Percentiles rank a stretch among this genome's conserved stretches.
These are phyloP conservation scores for Rhinichthys osculus DNA, from an alignment of 2,797 vertebrate genomes.

Conservation along the genomic window DNA sequence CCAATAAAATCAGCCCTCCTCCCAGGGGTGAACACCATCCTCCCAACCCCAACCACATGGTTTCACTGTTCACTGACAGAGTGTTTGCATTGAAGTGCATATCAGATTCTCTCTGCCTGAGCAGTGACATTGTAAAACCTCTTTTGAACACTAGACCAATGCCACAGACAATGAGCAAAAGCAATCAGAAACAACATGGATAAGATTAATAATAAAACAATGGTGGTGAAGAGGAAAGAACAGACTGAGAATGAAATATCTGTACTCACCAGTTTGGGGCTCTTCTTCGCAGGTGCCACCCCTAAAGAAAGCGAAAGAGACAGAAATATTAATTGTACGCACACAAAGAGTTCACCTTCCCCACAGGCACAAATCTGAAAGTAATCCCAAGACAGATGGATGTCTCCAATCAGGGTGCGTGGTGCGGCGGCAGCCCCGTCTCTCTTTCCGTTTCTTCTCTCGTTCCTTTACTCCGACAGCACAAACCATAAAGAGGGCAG, in stretches of 20 bases:
- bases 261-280: slow-evolving; percentile 97
- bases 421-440: slow-evolving; percentile 61
- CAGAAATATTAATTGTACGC: slow-evolving; percentile 71
- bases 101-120: slow-evolving; percentile 16
- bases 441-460: slow-evolving; percentile 57
- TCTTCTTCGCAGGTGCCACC: slow-evolving; percentile 96
- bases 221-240: background rate
- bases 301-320: slow-evolving; percentile 77
- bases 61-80: background rate
- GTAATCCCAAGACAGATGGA: slow-evolving; percentile 76
- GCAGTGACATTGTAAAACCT: slow-evolving; percentile 3
- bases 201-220: slow-evolving; percentile 24
- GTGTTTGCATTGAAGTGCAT: background rate
- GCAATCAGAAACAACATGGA: slow-evolving; percentile 16
- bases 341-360: slow-evolving; percentile 78
- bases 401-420: slow-evolving; percentile 69
- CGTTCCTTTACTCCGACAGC: slow-evolving; percentile 62
- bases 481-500: slow-evolving; percentile 57
- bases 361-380: slow-evolving; percentile 59
- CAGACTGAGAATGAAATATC: slow-evolving; percentile 32
- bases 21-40: slow-evolving; percentile 7
- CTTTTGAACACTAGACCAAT: background rate
- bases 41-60: slow-evolving; percentile 17
- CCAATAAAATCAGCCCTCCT: slow-evolving; percentile 52
- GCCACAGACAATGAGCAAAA: background rate